Percentiles rank a stretch among this genome's conserved stretches.
phyloP scores from a whole-genome alignment of 2,113 vertebrate genomes.

The Scomber scombrus region DNA sequence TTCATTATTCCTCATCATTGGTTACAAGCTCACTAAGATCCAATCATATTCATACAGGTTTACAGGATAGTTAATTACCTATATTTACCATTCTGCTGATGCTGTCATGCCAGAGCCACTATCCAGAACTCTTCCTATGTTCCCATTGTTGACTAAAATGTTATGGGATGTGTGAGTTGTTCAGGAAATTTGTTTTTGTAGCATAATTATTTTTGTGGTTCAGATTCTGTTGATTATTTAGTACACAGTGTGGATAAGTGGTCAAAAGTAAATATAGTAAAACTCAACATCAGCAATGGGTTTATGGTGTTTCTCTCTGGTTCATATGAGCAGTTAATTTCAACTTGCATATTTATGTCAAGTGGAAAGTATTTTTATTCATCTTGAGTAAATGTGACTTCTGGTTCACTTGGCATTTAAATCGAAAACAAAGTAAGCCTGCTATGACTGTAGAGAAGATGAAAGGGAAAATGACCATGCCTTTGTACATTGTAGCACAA shows the following conservation, averaged over 20 bases:
- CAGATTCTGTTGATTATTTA: background rate
- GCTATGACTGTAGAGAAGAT: conserved; percentile 28
- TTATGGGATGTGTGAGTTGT: no score
- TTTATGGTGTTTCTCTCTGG: conserved; percentile 45
- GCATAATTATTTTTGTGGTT: background rate
- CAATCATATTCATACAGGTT: background rate
- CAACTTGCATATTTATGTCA: conserved; percentile 68
- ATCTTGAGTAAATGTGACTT: conserved; percentile 67
- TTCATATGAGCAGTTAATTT: conserved; percentile 68
- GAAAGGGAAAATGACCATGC: conserved; percentile 1
- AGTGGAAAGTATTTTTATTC: conserved; percentile 63
- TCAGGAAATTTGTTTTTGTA: background rate
- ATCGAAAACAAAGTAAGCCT: conserved; percentile 58
- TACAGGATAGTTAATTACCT: background rate
- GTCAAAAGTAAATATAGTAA: background rate
- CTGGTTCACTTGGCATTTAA: conserved; percentile 61
- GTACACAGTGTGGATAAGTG: background rate
- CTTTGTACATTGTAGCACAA: conserved; percentile 16
- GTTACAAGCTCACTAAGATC: background rate
- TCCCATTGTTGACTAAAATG: no score
- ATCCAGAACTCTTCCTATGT: no score
- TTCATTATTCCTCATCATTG: conserved; percentile 7
- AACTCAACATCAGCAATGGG: background rate
- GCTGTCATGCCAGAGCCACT: background rate
- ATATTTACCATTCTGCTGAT: background rate